These are phyloP conservation scores for Pasiphila rectangulata DNA, from an alignment of 2,888 invertebrate genomes.

Conservation along the genomic window DNA sequence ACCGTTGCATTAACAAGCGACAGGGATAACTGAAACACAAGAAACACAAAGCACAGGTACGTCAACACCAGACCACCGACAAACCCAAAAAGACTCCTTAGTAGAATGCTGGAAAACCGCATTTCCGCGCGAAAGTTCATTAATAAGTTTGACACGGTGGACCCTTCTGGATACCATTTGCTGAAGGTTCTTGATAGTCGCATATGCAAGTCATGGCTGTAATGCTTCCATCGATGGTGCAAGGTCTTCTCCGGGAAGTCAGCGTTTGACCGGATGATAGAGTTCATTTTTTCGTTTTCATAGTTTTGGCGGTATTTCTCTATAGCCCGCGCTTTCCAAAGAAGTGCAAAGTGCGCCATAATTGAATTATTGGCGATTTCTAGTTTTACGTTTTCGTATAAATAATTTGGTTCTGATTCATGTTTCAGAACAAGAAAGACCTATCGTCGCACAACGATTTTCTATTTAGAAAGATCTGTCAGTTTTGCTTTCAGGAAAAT, in stretches of 20 bases:
- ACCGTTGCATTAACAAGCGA: slow-evolving; percentile 81
- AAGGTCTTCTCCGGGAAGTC: slow-evolving; percentile 64
- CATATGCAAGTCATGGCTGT: slow-evolving; percentile 60
- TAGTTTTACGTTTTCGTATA: no score
- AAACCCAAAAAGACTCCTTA: slow-evolving; percentile 84
- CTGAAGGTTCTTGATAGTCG: slow-evolving; percentile 59
- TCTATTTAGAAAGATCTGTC: no score
- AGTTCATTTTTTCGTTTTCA: slow-evolving; percentile 80
- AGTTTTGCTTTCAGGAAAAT: no score
- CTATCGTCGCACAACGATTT: no score
- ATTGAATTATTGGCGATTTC: neutral
- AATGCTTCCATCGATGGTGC: slow-evolving; percentile 70
- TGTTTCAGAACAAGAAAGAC: no score
- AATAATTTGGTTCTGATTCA: no score
- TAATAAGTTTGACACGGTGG: slow-evolving; percentile 51
- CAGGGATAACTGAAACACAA: slow-evolving; percentile 84
- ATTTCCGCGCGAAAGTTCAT: slow-evolving; percentile 69
- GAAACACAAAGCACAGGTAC: slow-evolving; percentile 84
- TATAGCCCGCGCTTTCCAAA: slow-evolving; percentile 78
- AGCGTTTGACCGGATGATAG: slow-evolving; percentile 67
- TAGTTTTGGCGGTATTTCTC: slow-evolving; percentile 72
- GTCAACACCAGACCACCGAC: slow-evolving; percentile 83
- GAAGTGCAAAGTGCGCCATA: slow-evolving; percentile 80
- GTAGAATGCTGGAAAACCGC: slow-evolving; percentile 77
- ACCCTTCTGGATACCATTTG: slow-evolving; percentile 63